These are phyloP conservation scores for Tokudaia tokunoshimensis DNA, from an alignment of 2,797 vertebrate genomes.

Conservation along the genomic window DNA sequence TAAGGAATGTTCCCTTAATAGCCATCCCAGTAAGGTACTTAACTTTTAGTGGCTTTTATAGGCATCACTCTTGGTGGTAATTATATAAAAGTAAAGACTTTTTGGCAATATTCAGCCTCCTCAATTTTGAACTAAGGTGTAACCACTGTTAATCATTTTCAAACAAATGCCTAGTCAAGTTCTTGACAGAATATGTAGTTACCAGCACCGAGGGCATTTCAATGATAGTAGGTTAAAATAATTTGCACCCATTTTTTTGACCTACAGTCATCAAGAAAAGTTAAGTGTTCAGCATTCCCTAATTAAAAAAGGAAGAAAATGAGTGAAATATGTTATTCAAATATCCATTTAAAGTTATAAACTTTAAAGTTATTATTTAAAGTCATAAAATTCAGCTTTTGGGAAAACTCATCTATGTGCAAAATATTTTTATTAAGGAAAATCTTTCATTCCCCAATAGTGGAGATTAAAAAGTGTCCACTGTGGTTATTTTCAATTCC, in stretches of 20 bases:
- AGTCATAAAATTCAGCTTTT: slow-evolving; percentile 62
- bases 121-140: neutral
- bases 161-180: neutral
- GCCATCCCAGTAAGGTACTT: neutral
- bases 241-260: slow-evolving; percentile 65
- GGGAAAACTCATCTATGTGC: slow-evolving; percentile 52
- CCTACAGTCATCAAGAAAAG: slow-evolving; percentile 41
- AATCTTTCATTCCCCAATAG: slow-evolving; percentile 57
- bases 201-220: slow-evolving; percentile 4
- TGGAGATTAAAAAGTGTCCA: slow-evolving; percentile 76
- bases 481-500: slow-evolving; percentile 68
- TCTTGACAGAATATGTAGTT: neutral
- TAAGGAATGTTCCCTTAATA: neutral
- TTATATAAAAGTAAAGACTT: neutral
- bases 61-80: neutral
- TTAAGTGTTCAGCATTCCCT: slow-evolving; percentile 34
- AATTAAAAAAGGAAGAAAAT: slow-evolving; percentile 33
- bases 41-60: neutral
- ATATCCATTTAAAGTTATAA: slow-evolving; percentile 56
- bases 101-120: neutral
- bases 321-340: slow-evolving; percentile 48
- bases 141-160: neutral
- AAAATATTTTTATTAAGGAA: slow-evolving; percentile 63
- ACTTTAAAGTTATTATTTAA: slow-evolving; percentile 56
- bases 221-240: slow-evolving; percentile 42